Conservation (phyloP, 2,797 vertebrate genomes). For the Melanotaenia pygmaea region DNA sequence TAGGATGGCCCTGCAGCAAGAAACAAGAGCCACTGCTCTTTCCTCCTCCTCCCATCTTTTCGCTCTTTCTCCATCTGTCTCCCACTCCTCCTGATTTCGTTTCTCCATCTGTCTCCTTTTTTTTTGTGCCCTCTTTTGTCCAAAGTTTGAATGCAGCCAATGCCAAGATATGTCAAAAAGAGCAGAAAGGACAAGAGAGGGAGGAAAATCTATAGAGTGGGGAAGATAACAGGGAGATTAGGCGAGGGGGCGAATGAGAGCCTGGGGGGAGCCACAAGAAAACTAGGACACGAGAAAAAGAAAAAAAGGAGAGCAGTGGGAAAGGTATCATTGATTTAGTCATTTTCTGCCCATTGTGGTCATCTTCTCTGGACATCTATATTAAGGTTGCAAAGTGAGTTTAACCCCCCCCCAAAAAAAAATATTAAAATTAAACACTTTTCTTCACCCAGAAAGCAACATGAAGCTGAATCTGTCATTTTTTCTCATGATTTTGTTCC, state of each 20-base stretch:
- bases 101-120: slow-evolving; percentile 74
- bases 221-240: slow-evolving; percentile 45
- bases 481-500: background rate
- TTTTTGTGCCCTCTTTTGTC: slow-evolving; percentile 74
- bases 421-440: background rate
- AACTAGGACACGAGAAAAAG: slow-evolving; percentile 65
- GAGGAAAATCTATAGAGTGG: slow-evolving; percentile 46
- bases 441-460: background rate
- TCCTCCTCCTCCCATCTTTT: slow-evolving; percentile 75
- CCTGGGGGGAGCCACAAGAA: slow-evolving; percentile 31
- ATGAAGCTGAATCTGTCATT: no score
- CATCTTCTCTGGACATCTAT: slow-evolving; percentile 34
- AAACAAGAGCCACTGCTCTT: slow-evolving; percentile 72
- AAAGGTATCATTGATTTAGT: slow-evolving; percentile 67
- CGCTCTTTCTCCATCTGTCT: slow-evolving; percentile 75
- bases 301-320: slow-evolving; percentile 33
- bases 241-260: slow-evolving; percentile 55
- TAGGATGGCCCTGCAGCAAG: slow-evolving; percentile 77
- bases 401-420: background rate
- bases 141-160: slow-evolving; percentile 59
- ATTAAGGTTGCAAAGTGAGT: slow-evolving; percentile 31
- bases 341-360: slow-evolving; percentile 34
- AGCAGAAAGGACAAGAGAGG: slow-evolving; percentile 34
- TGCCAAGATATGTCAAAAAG: slow-evolving; percentile 68
- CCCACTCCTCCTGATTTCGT: slow-evolving; percentile 65